Base-by-base conservation (phyloP, 2,797 vertebrate genomes). In the Syngnathus acus region DNA sequence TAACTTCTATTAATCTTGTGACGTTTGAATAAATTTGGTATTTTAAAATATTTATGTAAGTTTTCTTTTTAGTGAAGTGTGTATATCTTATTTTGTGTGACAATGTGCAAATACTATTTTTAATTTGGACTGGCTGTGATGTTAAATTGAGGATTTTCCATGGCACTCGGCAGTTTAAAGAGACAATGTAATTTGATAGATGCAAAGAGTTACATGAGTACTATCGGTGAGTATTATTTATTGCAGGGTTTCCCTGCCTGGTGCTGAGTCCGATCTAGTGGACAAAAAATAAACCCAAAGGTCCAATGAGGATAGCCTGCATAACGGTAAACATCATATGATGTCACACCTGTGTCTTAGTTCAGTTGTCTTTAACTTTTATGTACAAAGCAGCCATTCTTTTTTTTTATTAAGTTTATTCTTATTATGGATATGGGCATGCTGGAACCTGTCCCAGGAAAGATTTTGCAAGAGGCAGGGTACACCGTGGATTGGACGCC, bases 241-340 rank as follows among this genome's bases (percentile, higher is more conserved):
- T 62, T 62, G 40, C 42, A 62, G 42, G 60, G 21, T 62, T 45
- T 62, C 60, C 60, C 60, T 9, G 40, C 21, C 21, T 45, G 60
- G 40, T 23, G 6, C 23, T 26, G 21, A 45, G 42, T 16, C 21
- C 42, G 13, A 6, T 43, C 42, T 21, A 62, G 21, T 10, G 42
- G 42, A 26, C 42, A 62, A 45, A 43, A 62, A 62, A 45, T 45
- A 45, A 45, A 47, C 60, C 47, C 16, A 16, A 16, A 13, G n/a
- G 60, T 17, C 42, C 8, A 43, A 47, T 23, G 42, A 23, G 60
- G 23, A 50, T 64, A 26, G 23, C 45, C 16, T 50, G 37, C 14
- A 13, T 32, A 38, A 50, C 1, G 8, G 16, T 48, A 37, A 58
- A 58, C 2, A 38, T 17, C 9, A 19, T 3, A 4, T 58, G 16